Conservation (phyloP, 1,140 invertebrate species). For the Helicoverpa armigera region DNA sequence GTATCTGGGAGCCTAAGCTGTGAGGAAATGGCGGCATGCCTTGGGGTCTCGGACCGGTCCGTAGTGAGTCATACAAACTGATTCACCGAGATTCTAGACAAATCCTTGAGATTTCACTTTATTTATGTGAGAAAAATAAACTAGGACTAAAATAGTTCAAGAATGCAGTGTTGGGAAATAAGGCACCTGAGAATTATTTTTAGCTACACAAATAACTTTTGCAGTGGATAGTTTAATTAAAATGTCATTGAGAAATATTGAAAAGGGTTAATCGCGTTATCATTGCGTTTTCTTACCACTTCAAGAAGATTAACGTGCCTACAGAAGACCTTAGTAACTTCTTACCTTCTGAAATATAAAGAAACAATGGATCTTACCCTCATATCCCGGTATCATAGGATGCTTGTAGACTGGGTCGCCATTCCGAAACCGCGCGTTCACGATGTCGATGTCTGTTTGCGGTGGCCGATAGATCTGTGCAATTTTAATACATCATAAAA, state of each 20-base stretch:
- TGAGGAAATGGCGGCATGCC: slow-evolving; percentile 38
- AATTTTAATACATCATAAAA: slow-evolving; percentile 9
- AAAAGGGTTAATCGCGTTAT: no score
- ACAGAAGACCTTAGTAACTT: no score
- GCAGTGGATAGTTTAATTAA: no score
- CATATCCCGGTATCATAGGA: slow-evolving; percentile 90
- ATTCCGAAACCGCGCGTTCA: slow-evolving; percentile 88
- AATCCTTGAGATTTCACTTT: slow-evolving; percentile 40
- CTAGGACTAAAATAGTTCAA: neutral
- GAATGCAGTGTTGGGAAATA: no score
- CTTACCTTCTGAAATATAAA: neutral
- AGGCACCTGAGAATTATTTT: no score
- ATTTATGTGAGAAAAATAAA: slow-evolving; percentile 18
- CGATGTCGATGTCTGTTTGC: slow-evolving; percentile 88
- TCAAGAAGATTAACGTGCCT: no score
- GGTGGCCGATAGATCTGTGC: slow-evolving; percentile 87
- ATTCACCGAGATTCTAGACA: slow-evolving; percentile 44
- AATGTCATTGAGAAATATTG: no score
- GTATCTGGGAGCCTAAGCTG: neutral
- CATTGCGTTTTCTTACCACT: no score
- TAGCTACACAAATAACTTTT: no score
- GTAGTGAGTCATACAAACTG: slow-evolving; percentile 24
- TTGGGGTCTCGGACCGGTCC: slow-evolving; percentile 38
- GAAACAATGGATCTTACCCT: slow-evolving; percentile 83
- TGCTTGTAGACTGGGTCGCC: slow-evolving; percentile 89